Conservation (phyloP, 2,113 vertebrate genomes). For the Chrysemys picta region DNA sequence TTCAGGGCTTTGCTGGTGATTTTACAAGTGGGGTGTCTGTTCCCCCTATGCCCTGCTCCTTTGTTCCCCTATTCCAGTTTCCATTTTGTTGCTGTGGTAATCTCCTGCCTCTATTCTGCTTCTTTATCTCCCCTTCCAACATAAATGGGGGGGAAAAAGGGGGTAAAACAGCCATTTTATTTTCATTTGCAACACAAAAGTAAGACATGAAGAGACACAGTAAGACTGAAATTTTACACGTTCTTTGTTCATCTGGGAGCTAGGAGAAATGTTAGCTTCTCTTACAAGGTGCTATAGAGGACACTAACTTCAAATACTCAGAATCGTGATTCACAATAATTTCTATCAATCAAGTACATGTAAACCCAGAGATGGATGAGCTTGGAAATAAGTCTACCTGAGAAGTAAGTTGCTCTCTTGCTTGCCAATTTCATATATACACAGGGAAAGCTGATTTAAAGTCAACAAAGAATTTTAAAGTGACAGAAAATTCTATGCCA, state of each 20-base stretch:
- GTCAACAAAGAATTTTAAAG: not conserved
- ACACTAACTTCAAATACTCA: not conserved
- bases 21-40: not conserved
- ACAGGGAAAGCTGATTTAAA: slow-evolving; percentile 39
- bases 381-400: slow-evolving; percentile 14
- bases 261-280: not conserved
- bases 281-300: not conserved
- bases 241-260: not conserved
- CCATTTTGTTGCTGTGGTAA: not conserved
- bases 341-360: not conserved
- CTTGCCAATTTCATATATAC: not conserved
- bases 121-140: not conserved
- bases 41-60: not conserved
- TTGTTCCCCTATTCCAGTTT: not conserved
- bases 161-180: not conserved
- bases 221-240: not conserved
- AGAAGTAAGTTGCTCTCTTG: not conserved
- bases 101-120: accelerated
- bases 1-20: not conserved
- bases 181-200: not conserved
- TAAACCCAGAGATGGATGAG: not conserved
- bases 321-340: not conserved
- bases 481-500: not conserved
- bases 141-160: not conserved
- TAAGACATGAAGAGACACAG: not conserved